Conservation (phyloP, 1,140 invertebrate genomes). For the Drosophila sp. region DNA sequence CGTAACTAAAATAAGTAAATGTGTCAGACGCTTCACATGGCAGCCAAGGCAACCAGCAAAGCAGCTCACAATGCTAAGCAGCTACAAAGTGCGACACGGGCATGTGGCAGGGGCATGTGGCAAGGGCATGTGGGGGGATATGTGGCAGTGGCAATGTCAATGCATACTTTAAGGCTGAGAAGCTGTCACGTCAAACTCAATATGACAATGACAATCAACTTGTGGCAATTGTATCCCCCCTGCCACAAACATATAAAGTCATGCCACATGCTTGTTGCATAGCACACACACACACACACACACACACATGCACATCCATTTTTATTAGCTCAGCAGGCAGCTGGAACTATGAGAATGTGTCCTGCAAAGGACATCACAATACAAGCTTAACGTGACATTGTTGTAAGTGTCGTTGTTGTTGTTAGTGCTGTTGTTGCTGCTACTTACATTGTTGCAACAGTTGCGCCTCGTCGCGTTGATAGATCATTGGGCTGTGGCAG, state of each 20-base stretch:
- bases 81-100: conserved; percentile 9
- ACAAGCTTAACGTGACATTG: conserved; percentile 24
- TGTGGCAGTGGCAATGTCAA: conserved; percentile 16
- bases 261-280: conserved; percentile 12
- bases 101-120: conserved; percentile 7
- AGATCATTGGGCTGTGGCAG: conserved; percentile 83
- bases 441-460: conserved; percentile 79
- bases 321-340: conserved; percentile 64
- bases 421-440: conserved; percentile 25
- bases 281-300: conserved; percentile 5
- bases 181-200: conserved; percentile 76
- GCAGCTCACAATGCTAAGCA: conserved; percentile 23
- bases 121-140: background rate
- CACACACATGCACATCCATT: conserved; percentile 37
- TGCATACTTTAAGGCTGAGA: conserved; percentile 49
- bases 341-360: conserved; percentile 8
- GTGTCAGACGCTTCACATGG: conserved; percentile 11
- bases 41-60: conserved; percentile 50
- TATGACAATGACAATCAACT: conserved; percentile 82
- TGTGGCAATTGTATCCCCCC: conserved; percentile 67
- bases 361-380: conserved; percentile 21
- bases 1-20: conserved; percentile 17
- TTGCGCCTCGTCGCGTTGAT: conserved; percentile 82
- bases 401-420: conserved; percentile 27
- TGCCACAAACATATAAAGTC: too few species aligned